Evolutionary conservation across 2,797 vertebrate species (phyloP).

Genomic region (Pipistrellus pygmaeus): DNA sequence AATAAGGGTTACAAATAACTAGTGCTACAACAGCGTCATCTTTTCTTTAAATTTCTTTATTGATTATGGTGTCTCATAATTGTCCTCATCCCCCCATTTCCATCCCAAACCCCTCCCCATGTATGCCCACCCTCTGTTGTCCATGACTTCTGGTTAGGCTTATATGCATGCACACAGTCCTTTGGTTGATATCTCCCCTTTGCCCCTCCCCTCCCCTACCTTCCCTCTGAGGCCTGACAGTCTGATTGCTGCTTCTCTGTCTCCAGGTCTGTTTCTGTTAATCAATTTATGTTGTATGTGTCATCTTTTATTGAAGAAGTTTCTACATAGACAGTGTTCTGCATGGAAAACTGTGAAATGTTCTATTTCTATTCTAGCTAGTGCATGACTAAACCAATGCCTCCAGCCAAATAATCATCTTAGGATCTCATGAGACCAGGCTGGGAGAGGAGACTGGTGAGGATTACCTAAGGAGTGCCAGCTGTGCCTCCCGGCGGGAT

Average conservation of each 20-base stretch:
- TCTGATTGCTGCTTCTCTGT: too few species aligned
- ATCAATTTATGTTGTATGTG: too few species aligned
- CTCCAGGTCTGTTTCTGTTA: too few species aligned
- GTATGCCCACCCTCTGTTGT: too few species aligned
- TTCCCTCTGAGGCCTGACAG: too few species aligned
- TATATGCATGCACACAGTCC: too few species aligned
- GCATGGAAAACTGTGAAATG: slow-evolving; percentile 47
- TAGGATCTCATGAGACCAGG: slow-evolving; percentile 24
- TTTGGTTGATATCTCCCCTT: too few species aligned
- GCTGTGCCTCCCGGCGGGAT: not conserved
- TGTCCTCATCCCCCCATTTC: too few species aligned
- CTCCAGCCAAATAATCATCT: slow-evolving; percentile 47
- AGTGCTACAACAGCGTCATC: not conserved
- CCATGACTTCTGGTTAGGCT: too few species aligned
- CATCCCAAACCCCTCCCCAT: too few species aligned
- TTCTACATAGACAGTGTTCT: slow-evolving; percentile 47
- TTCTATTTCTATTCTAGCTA: slow-evolving; percentile 65
- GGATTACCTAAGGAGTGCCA: not conserved
- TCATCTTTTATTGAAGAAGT: slow-evolving; percentile 62
- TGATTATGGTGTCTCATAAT: too few species aligned
- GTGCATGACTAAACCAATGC: slow-evolving; percentile 59
- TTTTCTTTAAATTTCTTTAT: not conserved
- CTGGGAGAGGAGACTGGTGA: not conserved
- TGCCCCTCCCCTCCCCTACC: too few species aligned
- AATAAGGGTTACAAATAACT: not conserved